Evolutionary conservation across 2,888 invertebrate species (phyloP), one percentile per base, ranked within the genome.

Genomic region (Erpobdella octoculata): DNA sequence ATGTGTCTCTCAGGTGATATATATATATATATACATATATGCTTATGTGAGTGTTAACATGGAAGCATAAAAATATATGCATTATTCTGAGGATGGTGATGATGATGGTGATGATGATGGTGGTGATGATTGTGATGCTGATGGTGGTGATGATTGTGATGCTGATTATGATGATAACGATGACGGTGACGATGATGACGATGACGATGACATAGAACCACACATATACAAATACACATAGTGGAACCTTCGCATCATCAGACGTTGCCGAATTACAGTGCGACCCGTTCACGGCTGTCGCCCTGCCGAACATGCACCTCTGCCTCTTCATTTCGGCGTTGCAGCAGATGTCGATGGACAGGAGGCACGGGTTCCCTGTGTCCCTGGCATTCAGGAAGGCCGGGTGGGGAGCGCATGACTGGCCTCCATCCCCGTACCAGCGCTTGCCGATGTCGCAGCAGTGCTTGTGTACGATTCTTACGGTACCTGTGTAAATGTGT

Each of bases 401-500:
- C n/a, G 69, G 69, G 35, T 69, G 69, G 25, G 58, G 33, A 35
- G 69, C 31, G 21, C 69, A 69, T 5, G 36, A n/a, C 8, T 58
- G 46, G 15, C 28, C 35, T 12, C 48, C 58, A n/a, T 53, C 35
- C 12, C 31, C 21, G 31, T 35, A 58, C 69, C 69, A 69, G 36
- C 33, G 46, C 69, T 28, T 69, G n/a, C 69, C 69, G n/a, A 69
- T 35, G 9, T 69, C 69, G 33, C 69, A 69, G 36, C 69, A 69
- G 53, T 69, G 69, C 25, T 21, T 69, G 31, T 53, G 48, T 8
- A 58, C 33, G 12, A 35, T 62, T 62, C 53, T 53, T n/a, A 28
- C 53, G 21, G 53, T 25, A 1, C 53, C 53, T 53, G 53, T n/a
- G n/a, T n/a, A n/a, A n/a, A n/a, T n/a, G n/a, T n/a, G n/a, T n/a